Evolutionary conservation across 1,140 invertebrate genomes (phyloP), one percentile per base, ranked within the genome.

Genomic region (Pachyrhynchus sulphureomaculatus): DNA sequence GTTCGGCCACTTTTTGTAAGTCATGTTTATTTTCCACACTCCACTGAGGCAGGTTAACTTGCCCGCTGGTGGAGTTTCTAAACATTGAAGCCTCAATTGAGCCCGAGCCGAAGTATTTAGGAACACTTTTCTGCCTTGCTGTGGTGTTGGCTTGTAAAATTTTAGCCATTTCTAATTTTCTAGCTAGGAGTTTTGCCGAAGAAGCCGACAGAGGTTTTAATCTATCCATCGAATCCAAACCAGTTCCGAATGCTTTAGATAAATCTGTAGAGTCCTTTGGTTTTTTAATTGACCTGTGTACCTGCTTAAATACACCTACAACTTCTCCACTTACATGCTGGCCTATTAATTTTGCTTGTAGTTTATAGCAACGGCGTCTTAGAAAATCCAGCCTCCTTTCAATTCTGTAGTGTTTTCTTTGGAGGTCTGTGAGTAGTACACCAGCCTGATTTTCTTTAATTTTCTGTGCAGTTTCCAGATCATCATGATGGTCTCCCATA

Each of bases 291-390:
- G 73, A 79, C 72, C 76, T 80, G 56, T 86, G 84, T 34, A 88
- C 84, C 73, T 88, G 76, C 71, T 89, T 86, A 71, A 93, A 78
- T 53, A 92, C 81, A 52, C 86, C 83, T 12, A 82, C 81, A 1
- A 89, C 83, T 75, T 95, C 89, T 55, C 89, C 86, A 47, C 85
- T 85, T 20, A 86, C 80, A 72, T 93, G 89, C 45, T 84, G 83
- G 10, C 90, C 88, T 63, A 92, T 79, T 13, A 86, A 77, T 45
- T 83, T 79, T 0, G 85, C 82, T 74, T 94, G 90, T 5, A 92
- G 74, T 70, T 92, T 91, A 0, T 87, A 77, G 32, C 93, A 75
- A 39, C 92, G 79, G 53, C 89, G 80, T 64, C 88, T 67, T 45
- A 95, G 74, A 72, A 88, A 87, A 3, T 89, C 86, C 51, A 84